phyloP scores from a whole-genome alignment of 1,140 invertebrate species.

The Leptestheria dahalacensis region DNA sequence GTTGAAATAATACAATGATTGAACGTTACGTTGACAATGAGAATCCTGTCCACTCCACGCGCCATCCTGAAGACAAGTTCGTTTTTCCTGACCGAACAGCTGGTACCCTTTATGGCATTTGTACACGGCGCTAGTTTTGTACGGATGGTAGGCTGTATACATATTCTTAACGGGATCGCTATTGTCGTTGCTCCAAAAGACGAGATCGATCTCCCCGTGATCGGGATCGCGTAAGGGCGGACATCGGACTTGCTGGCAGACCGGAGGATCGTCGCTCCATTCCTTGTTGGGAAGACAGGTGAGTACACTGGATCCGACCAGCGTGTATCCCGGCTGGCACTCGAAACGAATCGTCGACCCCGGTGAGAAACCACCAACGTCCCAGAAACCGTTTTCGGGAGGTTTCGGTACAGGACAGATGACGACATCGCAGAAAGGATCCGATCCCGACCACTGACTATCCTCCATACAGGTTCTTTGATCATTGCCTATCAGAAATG shows the following conservation, averaged over 20 bases:
- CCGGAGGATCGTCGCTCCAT: constrained; percentile 24
- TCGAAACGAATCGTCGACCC: constrained; percentile 31
- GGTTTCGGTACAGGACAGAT: constrained; percentile 19
- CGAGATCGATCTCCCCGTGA: constrained; percentile 15
- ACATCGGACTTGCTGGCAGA: constrained; percentile 17
- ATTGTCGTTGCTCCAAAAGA: constrained; percentile 7
- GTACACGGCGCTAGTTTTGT: constrained; percentile 22
- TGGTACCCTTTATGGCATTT: constrained; percentile 28
- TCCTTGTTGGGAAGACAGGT: constrained; percentile 25
- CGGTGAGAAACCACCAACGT: constrained; percentile 26
- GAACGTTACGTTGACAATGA: constrained; percentile 21
- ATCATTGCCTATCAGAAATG: constrained; percentile 16
- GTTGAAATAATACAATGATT: too few relatives aligned
- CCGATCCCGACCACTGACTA: constrained; percentile 26
- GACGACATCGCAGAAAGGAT: constrained; percentile 24
- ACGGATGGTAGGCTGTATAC: neutral
- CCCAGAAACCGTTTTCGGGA: constrained; percentile 5
- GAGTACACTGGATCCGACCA: constrained; percentile 19
- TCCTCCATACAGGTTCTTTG: constrained; percentile 19
- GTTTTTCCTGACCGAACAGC: constrained; percentile 24
- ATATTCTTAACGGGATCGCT: constrained; percentile 2
- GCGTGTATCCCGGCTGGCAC: constrained; percentile 32
- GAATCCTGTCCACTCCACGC: constrained; percentile 26
- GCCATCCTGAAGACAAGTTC: constrained; percentile 28
- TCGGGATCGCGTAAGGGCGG: constrained; percentile 10